Percentiles rank a stretch among this genome's conserved stretches.
Conservation (phyloP, 30 jellyfish, hydroid and myxozoan genomes). For the Phacellophora camtschatica region DNA sequence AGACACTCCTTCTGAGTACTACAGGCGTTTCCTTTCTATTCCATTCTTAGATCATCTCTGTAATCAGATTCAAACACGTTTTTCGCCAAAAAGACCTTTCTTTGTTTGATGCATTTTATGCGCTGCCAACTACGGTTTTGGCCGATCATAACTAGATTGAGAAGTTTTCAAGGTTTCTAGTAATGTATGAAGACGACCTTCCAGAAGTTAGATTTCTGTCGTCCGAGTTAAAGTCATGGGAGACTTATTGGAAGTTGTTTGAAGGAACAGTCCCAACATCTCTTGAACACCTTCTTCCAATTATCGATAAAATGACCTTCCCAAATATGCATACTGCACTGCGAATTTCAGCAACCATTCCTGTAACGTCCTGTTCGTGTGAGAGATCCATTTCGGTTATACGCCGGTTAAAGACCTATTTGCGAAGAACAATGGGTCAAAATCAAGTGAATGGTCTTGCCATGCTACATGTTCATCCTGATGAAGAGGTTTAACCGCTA, state of each 20-base stretch:
- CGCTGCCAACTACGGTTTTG: conserved; percentile 18
- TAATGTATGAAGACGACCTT: conserved; percentile 28
- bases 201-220: conserved; percentile 49
- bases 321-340: conserved; percentile 46
- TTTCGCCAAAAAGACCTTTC: not conserved
- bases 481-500: too few species aligned
- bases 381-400: conserved; percentile 46
- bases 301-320: conserved; percentile 31
- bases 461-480: conserved; percentile 17
- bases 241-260: conserved; percentile 1
- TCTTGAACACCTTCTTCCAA: conserved; percentile 14
- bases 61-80: conserved; percentile 10
- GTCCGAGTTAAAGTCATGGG: conserved; percentile 57
- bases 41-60: conserved; percentile 35
- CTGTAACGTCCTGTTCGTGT: conserved; percentile 63
- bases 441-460: conserved; percentile 39
- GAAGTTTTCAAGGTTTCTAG: conserved; percentile 11
- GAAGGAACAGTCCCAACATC: conserved; percentile 12
- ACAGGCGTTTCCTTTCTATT: not conserved
- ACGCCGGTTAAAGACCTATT: conserved; percentile 34
- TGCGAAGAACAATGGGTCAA: conserved; percentile 41
- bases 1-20: conserved; percentile 6
- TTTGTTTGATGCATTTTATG: not conserved
- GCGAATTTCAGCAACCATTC: conserved; percentile 50
- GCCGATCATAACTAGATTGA: not conserved